Percentiles rank a stretch among this genome's conserved stretches.
These are phyloP conservation scores for Boulengerochromis microlepis DNA, from an alignment of 2,113 vertebrate genomes.

Conservation along the genomic window DNA sequence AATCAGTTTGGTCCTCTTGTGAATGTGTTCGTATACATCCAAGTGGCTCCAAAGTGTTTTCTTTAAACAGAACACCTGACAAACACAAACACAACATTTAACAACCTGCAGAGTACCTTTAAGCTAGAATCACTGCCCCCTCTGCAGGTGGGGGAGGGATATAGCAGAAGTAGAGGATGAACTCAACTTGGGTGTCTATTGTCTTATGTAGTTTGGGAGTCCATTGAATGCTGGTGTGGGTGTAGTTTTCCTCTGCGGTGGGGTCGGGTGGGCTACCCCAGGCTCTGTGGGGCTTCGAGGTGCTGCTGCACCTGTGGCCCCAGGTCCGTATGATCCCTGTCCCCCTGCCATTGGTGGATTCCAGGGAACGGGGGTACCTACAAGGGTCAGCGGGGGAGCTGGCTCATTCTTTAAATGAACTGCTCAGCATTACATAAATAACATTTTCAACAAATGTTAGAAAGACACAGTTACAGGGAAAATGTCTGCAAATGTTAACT, in stretches of 20 bases:
- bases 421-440: not conserved
- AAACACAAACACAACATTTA: not conserved
- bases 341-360: not conserved
- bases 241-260: not conserved
- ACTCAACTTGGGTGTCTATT: not conserved
- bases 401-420: not conserved
- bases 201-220: not conserved
- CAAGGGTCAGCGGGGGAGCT: too few species aligned
- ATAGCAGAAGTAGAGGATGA: not conserved
- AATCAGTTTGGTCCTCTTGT: not conserved
- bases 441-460: not conserved
- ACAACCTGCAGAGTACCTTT: not conserved
- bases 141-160: not conserved
- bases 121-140: not conserved
- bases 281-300: too few species aligned
- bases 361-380: too few species aligned
- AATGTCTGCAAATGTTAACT: not conserved
- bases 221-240: not conserved
- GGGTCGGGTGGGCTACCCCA: too few species aligned
- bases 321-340: not conserved
- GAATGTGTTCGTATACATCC: not conserved
- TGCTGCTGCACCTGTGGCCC: too few species aligned
- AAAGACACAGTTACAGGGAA: not conserved
- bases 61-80: not conserved
- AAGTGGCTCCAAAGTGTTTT: not conserved